Evolutionary conservation across 2,888 invertebrate species (phyloP).

Genomic region (Callyntrura sp.): DNA sequence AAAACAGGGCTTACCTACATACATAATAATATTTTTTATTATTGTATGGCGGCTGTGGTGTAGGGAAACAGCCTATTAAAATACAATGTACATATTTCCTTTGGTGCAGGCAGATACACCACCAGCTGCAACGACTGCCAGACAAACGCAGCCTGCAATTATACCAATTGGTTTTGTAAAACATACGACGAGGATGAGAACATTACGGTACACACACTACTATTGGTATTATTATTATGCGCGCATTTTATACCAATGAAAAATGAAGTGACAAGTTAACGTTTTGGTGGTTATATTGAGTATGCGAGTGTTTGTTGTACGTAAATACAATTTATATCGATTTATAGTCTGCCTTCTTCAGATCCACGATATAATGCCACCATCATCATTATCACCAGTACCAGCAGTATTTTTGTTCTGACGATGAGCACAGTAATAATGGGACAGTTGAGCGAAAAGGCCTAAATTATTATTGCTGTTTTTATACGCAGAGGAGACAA

Average conservation of each 20-base stretch:
- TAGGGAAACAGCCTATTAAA: conserved; percentile 27
- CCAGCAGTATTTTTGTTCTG: conserved; percentile 4
- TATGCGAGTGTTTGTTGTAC: background rate
- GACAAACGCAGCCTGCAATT: too few species aligned
- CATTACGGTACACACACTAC: too few species aligned
- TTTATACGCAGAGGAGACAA: background rate
- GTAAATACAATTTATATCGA: background rate
- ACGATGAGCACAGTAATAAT: background rate
- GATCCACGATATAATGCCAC: too few species aligned
- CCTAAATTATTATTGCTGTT: conserved; percentile 5
- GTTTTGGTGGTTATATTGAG: too few species aligned
- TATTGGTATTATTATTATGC: background rate
- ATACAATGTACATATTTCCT: background rate
- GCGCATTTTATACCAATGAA: conserved; percentile 41
- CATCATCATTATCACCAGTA: conserved; percentile 6
- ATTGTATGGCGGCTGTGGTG: too few species aligned
- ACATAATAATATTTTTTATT: too few species aligned
- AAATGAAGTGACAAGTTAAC: conserved; percentile 47
- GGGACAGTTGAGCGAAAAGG: conserved; percentile 52
- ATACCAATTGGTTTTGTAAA: too few species aligned
- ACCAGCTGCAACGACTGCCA: too few species aligned
- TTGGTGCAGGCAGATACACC: conserved; percentile 7
- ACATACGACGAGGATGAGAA: too few species aligned
- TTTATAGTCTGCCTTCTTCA: background rate
- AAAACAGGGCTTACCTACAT: background rate